Percentiles rank a stretch among this genome's conserved stretches.
phyloP scores from a whole-genome alignment of 2,797 vertebrate species.

The Intellagama lesueurii region DNA sequence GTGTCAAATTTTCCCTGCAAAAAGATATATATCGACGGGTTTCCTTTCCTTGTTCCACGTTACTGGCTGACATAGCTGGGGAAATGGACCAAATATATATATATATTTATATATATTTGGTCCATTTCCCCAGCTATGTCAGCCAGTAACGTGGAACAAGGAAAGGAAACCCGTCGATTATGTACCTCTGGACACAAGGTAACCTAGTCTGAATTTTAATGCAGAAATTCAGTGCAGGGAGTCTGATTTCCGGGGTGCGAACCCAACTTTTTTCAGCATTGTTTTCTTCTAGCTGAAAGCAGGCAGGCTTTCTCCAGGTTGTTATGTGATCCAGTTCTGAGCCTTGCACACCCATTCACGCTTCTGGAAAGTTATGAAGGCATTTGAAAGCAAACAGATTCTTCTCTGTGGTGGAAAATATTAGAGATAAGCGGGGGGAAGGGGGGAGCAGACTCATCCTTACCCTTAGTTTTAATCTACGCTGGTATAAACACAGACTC shows the following conservation, averaged over 20 bases:
- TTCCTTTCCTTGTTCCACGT: neutral
- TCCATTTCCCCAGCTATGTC: no score
- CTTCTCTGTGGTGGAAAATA: conserved; percentile 16
- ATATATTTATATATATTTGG: no score
- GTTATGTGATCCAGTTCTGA: neutral
- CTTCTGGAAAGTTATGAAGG: conserved; percentile 40
- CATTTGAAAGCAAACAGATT: neutral
- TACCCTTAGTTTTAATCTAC: conserved; percentile 70
- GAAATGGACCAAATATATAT: no score
- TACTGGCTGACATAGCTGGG: neutral
- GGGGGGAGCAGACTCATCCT: conserved; percentile 39
- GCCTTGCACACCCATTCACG: neutral
- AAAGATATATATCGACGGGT: neutral
- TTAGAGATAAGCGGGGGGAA: neutral
- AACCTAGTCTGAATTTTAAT: neutral
- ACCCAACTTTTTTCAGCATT: neutral
- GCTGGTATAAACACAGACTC: conserved; percentile 67
- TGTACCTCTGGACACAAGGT: neutral
- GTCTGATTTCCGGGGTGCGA: neutral
- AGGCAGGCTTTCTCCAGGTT: neutral
- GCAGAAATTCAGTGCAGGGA: no score
- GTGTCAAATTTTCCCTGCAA: neutral
- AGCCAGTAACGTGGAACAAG: neutral
- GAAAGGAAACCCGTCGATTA: neutral
- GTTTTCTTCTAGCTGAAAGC: neutral